These are phyloP conservation scores for Heptranchias perlo DNA, from an alignment of 2,113 vertebrate species.

Conservation along the genomic window DNA sequence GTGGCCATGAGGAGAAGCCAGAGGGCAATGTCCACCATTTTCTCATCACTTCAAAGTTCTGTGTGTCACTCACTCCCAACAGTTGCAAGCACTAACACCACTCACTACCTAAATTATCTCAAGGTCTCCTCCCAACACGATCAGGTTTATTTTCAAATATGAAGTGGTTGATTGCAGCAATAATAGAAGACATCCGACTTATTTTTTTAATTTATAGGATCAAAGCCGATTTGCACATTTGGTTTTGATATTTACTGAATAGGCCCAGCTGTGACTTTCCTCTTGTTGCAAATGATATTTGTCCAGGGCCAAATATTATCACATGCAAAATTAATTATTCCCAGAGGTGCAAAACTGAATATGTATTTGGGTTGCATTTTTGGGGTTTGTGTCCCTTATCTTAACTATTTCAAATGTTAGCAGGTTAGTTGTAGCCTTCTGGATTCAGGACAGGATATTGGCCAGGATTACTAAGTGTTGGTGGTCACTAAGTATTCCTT, in stretches of 20 bases:
- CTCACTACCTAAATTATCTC: background rate
- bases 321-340: background rate
- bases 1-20: background rate
- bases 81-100: background rate
- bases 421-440: background rate
- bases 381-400: background rate
- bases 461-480: background rate
- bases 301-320: background rate
- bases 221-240: background rate
- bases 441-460: background rate
- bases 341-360: background rate
- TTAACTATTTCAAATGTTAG: background rate
- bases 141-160: background rate
- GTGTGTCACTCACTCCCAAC: background rate
- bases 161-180: background rate
- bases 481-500: too few species aligned
- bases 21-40: background rate
- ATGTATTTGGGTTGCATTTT: background rate
- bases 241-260: background rate
- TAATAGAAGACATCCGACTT: background rate
- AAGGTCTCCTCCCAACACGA: background rate
- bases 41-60: background rate
- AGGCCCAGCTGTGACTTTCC: background rate
- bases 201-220: too few species aligned
- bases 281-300: background rate